Evolutionary conservation across 2,113 vertebrate genomes (phyloP), one percentile per base, ranked within the genome.

Genomic region (Ovis aries): DNA sequence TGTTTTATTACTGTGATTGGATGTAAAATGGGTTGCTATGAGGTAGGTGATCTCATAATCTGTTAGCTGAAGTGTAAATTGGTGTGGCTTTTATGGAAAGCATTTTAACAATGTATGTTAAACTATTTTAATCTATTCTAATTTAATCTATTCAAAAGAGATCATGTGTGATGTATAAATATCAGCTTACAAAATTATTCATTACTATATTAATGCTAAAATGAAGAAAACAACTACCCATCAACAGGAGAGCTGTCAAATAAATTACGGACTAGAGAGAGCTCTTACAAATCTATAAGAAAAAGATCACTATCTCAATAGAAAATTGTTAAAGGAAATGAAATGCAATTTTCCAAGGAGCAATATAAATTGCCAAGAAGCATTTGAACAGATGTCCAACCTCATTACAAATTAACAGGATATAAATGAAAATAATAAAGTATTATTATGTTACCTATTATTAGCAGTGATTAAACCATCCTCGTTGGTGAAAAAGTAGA

Each of bases 361-460:
- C 90, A 84, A 88, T 43, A 78, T 80, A 95, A 91, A 84, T 84
- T 45, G 7, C 43, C 16, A 91, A 93, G 45, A 89, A 92, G 40
- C 25, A 87, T 82, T 67, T 92, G 57, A 88, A 71, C 29, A 87
- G 50, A 92, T 90, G 60, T 52, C 62, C 33, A 82, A 1, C 62
- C 53, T 96, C 19, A 86, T 93, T 92, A 95, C 52, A 36, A 74
- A 84, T 92, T 36, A 87, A 94, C 29, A 92, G 5, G 52, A 87
- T 59, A 55, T 14, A 94, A 91, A 52, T 85, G n/a, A 40, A 97
- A 85, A 52, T 96, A 85, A 96, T 93, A 77, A 88, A 2, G 36
- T 87, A 77, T 27, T 64, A 90, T 90, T 93, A 45, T 77, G 71
- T 81, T 84, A 80, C 10, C 29, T 67, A 31, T 92, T 77, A 64